A percentile compares a stretch with the other conserved stretches of the same genome.
Evolutionary conservation across 2,888 invertebrate species (phyloP).

Genomic region (Capitulum mitella): DNA sequence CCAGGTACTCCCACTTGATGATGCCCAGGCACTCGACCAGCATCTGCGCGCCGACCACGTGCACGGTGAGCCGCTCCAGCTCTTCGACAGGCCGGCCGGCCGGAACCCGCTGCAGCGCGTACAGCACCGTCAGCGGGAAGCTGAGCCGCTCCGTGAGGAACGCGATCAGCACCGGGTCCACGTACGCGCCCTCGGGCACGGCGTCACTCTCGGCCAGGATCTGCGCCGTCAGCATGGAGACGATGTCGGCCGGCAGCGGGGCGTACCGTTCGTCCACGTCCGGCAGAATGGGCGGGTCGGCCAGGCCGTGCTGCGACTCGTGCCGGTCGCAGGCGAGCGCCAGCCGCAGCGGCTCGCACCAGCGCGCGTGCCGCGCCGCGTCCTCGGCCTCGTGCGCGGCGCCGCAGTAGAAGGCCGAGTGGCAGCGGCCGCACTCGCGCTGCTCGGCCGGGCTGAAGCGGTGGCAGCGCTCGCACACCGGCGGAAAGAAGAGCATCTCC

Average conservation of each 20-base stretch:
- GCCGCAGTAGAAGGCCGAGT: conserved; percentile 32
- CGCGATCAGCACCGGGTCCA: conserved; percentile 23
- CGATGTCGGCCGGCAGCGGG: conserved; percentile 27
- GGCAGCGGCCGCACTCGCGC: conserved; percentile 28
- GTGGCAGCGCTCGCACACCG: conserved; percentile 30
- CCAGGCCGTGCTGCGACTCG: conserved; percentile 27
- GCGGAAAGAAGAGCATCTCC: conserved; percentile 30
- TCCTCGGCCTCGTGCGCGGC: conserved; percentile 24
- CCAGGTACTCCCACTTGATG: conserved; percentile 33
- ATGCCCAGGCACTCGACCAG: conserved; percentile 30
- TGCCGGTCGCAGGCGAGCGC: conserved; percentile 29
- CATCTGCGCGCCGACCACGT: conserved; percentile 33
- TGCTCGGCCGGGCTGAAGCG: conserved; percentile 8
- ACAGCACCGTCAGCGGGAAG: conserved; percentile 32
- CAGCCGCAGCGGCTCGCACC: conserved; percentile 28
- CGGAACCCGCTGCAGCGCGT: conserved; percentile 28
- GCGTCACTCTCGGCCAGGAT: not conserved
- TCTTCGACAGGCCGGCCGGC: conserved; percentile 20
- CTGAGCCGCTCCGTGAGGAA: conserved; percentile 30
- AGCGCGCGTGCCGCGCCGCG: conserved; percentile 20
- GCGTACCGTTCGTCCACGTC: conserved; percentile 29
- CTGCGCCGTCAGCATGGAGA: conserved; percentile 24
- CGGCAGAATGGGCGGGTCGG: conserved; percentile 30
- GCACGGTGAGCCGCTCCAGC: conserved; percentile 27
- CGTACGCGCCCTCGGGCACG: not conserved